Conservation (phyloP, 2,797 vertebrate species). For the Dermochelys coriacea region DNA sequence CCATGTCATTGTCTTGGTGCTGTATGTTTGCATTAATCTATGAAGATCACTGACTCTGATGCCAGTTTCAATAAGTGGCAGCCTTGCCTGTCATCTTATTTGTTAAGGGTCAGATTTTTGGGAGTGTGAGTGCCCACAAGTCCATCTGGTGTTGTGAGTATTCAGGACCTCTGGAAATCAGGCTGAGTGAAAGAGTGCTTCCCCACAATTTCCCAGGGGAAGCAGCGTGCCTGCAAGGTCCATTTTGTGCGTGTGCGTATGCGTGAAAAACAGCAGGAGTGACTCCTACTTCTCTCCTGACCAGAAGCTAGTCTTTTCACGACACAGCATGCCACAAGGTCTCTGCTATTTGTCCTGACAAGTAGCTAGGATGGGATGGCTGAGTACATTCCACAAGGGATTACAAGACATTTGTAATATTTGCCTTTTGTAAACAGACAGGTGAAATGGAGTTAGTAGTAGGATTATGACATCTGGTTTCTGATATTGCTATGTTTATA, state of each 20-base stretch:
- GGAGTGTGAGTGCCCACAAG: background rate
- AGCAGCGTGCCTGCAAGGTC: background rate
- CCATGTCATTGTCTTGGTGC: background rate
- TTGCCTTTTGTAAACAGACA: background rate
- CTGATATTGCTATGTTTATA: background rate
- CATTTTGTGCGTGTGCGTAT: background rate
- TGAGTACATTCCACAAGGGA: background rate
- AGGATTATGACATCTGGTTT: slow-evolving; percentile 20
- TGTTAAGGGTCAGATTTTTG: background rate
- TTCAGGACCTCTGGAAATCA: background rate
- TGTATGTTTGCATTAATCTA: background rate
- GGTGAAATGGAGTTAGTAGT: background rate
- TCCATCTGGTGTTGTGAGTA: background rate
- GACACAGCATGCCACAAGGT: background rate
- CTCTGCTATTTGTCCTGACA: slow-evolving; percentile 1
- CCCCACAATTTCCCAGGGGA: background rate
- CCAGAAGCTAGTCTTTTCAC: background rate
- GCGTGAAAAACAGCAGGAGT: background rate
- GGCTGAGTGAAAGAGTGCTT: background rate
- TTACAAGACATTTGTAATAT: background rate
- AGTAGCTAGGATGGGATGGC: background rate
- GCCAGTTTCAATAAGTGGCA: background rate
- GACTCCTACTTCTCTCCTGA: background rate
- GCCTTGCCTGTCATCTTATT: background rate
- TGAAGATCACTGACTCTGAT: background rate